Base-by-base conservation (phyloP, 2,888 invertebrate species). In the Agrilus cyanescens region DNA sequence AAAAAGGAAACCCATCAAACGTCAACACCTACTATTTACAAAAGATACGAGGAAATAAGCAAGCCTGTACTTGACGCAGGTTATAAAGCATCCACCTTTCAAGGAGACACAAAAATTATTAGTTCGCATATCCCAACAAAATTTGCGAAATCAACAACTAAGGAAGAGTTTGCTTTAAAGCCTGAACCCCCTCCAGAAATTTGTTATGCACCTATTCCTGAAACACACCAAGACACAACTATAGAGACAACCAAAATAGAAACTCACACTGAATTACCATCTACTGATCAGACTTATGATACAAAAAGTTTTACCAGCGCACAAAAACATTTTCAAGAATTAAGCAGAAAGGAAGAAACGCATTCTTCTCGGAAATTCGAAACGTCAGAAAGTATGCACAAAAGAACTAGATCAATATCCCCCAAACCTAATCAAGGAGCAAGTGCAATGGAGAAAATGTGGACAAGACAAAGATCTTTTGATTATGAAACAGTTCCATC, bases 181-280 rank as follows among this genome's bases (percentile, higher is more conserved):
- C 81, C 80, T 0, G 82, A 80, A 53, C 76, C 81, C n/a, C 81
- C 82, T 8, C 80, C 82, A 30, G 78, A 81, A 64, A 76, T 81
- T 37, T 76, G 77, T 32, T 80, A 72, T 51, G 72, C 75, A 43
- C 75, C 79, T 38, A 72, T 76, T 56, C 54, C 55, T 5, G 54
- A 62, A 46, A 57, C 51, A 66, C 67, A 41, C 37, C 69, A 74
- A 35, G 68, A 79, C 25, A 68, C 71, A n/a, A 69, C 74, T 16
- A 74, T 25, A 8, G 10, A 25, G 10, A 25, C 25, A 25, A 25
- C 25, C 25, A 25, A 2, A 25, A 25, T 25, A 25, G 75, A 77
- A 54, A 70, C 72, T 30, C 74, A 76, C 42, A 15, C 70, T 69
- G 4, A 41, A 34, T 13, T 25, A 13, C 34, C 29, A 8, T 7